Evolutionary conservation across 2,113 vertebrate genomes (phyloP), one percentile per base, ranked within the genome.

Genomic region (Pithys albifrons): DNA sequence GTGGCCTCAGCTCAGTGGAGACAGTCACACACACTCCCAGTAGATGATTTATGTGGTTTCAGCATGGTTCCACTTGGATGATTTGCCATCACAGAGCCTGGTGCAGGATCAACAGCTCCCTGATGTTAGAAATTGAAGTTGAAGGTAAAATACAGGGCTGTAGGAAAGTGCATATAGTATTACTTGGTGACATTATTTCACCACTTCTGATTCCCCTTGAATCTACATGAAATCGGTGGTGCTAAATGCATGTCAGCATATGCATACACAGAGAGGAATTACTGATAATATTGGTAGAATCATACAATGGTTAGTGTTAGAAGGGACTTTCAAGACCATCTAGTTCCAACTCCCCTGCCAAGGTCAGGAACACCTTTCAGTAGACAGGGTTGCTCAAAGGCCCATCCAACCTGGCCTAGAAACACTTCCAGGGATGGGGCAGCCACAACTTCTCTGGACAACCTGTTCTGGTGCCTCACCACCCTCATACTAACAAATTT

Each of bases 161-260:
- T 6, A 48, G 20, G 24, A 33, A 72, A 52, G 62, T 33, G 17
- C 9, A 20, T 7, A 7, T 9, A 4, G 3, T 23, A 13, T 33
- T 54, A 10, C 11, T 43, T 58, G 29, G 14, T 49, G 37, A 31
- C 23, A 6, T n/a, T 57, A 25, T 54, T 46, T 77, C 45, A 24
- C 35, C 31, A 49, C 9, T 94, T n/a, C 45, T 8, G 5, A 37
- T 27, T 61, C 29, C 20, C 9, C 29, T 52, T 39, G 43, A 52
- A 45, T 2, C 5, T 5, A 1, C 18, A 19, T n/a, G 49, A 73
- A 79, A 52, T 28, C 25, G 2, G 1, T 0, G 2, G 14, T 25
- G 39, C 14, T 51, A 43, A 49, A 24, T 74, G 28, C 4, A 10
- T 2, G 12, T 22, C 31, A 41, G 16, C 13, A 5, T 16, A 19